These are phyloP conservation scores for Nemoura dubitans DNA, from an alignment of 2,888 invertebrate genomes.

Conservation along the genomic window DNA sequence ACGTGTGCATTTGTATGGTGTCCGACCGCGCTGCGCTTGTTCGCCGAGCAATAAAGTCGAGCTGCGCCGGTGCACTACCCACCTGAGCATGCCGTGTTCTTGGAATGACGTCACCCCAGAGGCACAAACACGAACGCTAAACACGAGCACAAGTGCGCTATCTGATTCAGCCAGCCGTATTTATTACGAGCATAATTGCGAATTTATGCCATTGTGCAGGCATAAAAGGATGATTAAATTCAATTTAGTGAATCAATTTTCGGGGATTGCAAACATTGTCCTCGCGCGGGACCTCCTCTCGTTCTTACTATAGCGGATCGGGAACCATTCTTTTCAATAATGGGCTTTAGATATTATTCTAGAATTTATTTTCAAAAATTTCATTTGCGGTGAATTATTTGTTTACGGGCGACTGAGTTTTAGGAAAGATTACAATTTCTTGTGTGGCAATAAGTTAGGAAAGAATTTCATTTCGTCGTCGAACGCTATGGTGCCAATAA, in stretches of 20 bases:
- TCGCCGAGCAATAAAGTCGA: no score
- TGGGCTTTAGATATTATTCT: background rate
- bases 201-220: background rate
- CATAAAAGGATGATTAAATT: background rate
- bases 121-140: background rate
- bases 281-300: background rate
- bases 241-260: background rate
- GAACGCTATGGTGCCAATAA: background rate
- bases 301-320: background rate
- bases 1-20: no score
- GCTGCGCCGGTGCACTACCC: background rate
- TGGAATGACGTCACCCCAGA: background rate
- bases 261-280: background rate
- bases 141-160: background rate
- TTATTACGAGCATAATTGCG: background rate
- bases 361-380: background rate
- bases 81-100: background rate
- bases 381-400: background rate
- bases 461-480: background rate
- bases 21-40: no score
- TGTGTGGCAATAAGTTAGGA: background rate
- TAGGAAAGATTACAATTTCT: background rate
- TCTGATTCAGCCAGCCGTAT: background rate
- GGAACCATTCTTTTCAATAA: constrained; percentile 1
- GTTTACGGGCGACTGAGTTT: background rate